Conservation (phyloP, 2,113 vertebrate genomes). For the Spea multiplicata region DNA sequence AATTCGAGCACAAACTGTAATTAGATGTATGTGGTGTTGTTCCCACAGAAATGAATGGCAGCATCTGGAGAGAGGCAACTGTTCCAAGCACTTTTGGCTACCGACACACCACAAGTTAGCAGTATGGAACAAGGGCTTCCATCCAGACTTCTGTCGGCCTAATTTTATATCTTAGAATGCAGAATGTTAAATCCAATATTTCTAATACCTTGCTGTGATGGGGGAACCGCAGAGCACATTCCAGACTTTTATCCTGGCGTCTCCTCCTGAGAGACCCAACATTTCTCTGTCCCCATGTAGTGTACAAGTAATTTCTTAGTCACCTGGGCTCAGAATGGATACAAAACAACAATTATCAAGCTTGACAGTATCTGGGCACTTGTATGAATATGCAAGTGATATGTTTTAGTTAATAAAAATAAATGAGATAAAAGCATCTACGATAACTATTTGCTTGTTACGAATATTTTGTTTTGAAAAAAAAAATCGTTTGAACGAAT, state of each 20-base stretch:
- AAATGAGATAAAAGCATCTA: constrained; percentile 34
- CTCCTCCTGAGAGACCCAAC: constrained; percentile 52
- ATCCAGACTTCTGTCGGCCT: constrained; percentile 77
- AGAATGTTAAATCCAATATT: constrained; percentile 71
- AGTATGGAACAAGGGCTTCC: constrained; percentile 65
- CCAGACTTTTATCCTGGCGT: constrained; percentile 61
- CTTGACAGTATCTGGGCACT: constrained; percentile 57
- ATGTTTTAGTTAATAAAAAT: constrained; percentile 49
- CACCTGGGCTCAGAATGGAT: constrained; percentile 40
- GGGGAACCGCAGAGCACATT: constrained; percentile 63
- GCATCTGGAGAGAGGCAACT: constrained; percentile 74
- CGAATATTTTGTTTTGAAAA: not conserved
- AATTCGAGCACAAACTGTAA: constrained; percentile 80
- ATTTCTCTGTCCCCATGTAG: constrained; percentile 38
- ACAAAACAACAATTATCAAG: constrained; percentile 42
- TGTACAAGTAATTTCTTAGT: constrained; percentile 40
- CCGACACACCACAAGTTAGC: constrained; percentile 64
- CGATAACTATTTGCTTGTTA: not conserved
- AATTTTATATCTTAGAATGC: constrained; percentile 71
- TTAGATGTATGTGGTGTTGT: constrained; percentile 78
- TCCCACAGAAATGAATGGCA: constrained; percentile 82
- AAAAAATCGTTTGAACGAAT: no score
- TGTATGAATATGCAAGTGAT: constrained; percentile 51
- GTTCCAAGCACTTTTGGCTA: constrained; percentile 79
- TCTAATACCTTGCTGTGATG: constrained; percentile 59